Base-by-base conservation (phyloP, 2,888 invertebrate species). In the Perizoma affinitatum region DNA sequence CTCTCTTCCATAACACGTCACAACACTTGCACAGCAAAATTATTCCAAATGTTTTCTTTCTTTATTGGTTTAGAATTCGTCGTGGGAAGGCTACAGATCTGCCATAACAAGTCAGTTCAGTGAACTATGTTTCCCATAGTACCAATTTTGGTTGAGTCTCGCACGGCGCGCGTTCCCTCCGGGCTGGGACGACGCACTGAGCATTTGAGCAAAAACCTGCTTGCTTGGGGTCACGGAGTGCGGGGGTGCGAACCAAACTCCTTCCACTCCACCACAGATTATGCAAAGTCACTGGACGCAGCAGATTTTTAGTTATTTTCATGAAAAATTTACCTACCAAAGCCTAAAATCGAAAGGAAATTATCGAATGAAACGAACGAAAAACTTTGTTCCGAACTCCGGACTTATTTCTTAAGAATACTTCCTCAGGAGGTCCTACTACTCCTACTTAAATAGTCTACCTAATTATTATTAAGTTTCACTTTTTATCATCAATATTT, bases 1-100 rank as follows among this genome's bases (percentile, higher is more conserved):
- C 66, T 72, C 69, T 61, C 50, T 46, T 71, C 71, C 71, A n/a
- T n/a, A 65, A 59, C 68, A 69, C 65, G 50, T 55, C 63, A 67
- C 68, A 61, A 64, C 63, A 69, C 63, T 63, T 53, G 11, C 34
- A 43, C 38, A 50, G 41, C 9, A 40, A 22, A 2, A 22, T 22
- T 22, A 22, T 22, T 22, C 22, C 3, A 22, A 22, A 22, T 22
- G 3, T 22, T 22, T 22, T 22, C 1, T 22, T 2, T 22, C 22
- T 2, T 22, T 22, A 22, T 22, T 2, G 22, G 22, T 22, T 22
- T 22, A 1, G 1, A 1, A 22, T 22, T 22, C 42, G 35, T 22
- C 34, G 48, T 38, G 38, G 7, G 47, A 55, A 10, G 10, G 10
- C 10, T 42, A 10, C 33, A 45, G 7, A 47, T 46, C 11, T 52